A percentile compares a stretch with the other conserved stretches of the same genome.
These are phyloP conservation scores for Leptatherina wallacei DNA, from an alignment of 2,797 vertebrate species.

Conservation along the genomic window DNA sequence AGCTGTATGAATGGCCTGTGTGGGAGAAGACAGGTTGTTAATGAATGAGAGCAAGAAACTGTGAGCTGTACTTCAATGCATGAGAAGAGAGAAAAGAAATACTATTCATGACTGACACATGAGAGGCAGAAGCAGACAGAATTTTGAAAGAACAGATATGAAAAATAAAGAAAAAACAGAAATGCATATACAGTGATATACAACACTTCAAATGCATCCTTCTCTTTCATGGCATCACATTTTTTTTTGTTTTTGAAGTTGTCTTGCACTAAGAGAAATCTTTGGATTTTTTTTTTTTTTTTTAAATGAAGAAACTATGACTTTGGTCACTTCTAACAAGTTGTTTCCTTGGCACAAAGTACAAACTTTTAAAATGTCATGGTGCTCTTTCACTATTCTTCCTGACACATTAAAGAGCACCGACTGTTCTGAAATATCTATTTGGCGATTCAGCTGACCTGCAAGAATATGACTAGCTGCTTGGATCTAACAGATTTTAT, in stretches of 20 bases:
- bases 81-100: conserved; percentile 13
- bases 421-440: conserved; percentile 40
- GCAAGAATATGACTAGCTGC: conserved; percentile 45
- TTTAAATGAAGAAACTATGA: conserved; percentile 5
- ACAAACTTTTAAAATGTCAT: conserved; percentile 62
- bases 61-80: conserved; percentile 1
- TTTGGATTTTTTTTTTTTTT: conserved; percentile 17
- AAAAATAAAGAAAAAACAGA: conserved; percentile 6
- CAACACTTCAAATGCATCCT: neutral
- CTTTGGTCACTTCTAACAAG: conserved; percentile 55
- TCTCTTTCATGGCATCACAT: neutral
- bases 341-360: conserved; percentile 55
- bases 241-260: conserved; percentile 27
- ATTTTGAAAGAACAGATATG: conserved; percentile 29
- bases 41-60: conserved; percentile 16
- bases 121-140: conserved; percentile 15
- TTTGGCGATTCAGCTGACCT: conserved; percentile 63
- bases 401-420: conserved; percentile 64
- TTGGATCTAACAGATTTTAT: conserved; percentile 39
- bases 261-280: conserved; percentile 20
- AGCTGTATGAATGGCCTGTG: conserved; percentile 33
- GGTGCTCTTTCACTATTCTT: conserved; percentile 40
- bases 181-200: neutral
- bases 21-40: conserved; percentile 20
- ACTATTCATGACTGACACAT: conserved; percentile 24